phyloP scores from a whole-genome alignment of 1,140 invertebrate genomes.

The Orius laevigatus region DNA sequence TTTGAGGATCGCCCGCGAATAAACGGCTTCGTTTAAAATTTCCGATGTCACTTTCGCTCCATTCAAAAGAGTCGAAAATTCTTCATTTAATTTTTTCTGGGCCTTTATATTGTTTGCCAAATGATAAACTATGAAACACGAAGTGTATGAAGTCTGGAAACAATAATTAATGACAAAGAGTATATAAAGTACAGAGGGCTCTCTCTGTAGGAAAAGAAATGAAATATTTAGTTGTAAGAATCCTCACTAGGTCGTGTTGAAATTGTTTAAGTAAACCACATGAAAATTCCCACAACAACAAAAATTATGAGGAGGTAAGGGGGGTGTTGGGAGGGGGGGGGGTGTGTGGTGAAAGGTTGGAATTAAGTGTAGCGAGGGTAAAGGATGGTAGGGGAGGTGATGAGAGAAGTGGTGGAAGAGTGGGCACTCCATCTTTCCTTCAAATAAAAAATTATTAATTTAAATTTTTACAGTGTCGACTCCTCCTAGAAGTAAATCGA shows the following conservation, averaged over 20 bases:
- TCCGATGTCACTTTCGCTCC: slow-evolving; percentile 34
- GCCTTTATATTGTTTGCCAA: slow-evolving; percentile 49
- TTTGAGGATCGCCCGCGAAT: slow-evolving; percentile 64
- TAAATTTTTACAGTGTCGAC: slow-evolving; percentile 66
- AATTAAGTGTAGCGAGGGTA: too few species aligned
- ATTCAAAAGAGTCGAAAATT: slow-evolving; percentile 38
- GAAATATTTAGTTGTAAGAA: slow-evolving; percentile 8
- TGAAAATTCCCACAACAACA: too few species aligned
- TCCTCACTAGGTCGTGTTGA: background rate
- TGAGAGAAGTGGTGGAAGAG: too few species aligned
- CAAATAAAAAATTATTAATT: too few species aligned
- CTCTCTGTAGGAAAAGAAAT: too few species aligned
- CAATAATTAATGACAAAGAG: slow-evolving; percentile 14
- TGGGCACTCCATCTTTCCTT: too few species aligned
- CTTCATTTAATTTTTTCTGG: slow-evolving; percentile 56
- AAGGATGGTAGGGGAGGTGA: too few species aligned
- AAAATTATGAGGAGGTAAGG: too few species aligned
- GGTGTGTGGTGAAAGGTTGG: too few species aligned
- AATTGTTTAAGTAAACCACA: background rate
- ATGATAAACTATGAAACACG: slow-evolving; percentile 66
- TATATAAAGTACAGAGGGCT: too few species aligned
- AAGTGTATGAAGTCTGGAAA: slow-evolving; percentile 63
- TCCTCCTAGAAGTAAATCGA: slow-evolving; percentile 69
- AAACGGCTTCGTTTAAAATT: slow-evolving; percentile 41
- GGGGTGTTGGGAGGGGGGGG: too few species aligned